Percentiles rank a stretch among this genome's conserved stretches.
Evolutionary conservation across 2,888 invertebrate genomes (phyloP).

Genomic region (Hermaeophaga mercurialis): DNA sequence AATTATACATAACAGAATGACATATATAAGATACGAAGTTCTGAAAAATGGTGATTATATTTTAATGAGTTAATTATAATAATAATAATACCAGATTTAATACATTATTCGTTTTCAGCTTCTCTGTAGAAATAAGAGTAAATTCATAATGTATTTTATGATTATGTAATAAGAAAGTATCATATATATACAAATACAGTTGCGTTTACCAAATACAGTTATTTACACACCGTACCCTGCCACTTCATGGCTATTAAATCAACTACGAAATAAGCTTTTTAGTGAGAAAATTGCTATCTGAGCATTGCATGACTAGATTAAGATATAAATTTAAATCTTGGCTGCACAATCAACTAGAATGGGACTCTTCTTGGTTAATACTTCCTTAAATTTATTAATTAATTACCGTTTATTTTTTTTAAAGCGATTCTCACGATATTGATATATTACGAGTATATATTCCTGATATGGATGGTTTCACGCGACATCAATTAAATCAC

Average conservation of each 20-base stretch:
- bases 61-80: too few species aligned
- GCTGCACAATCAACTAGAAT: not conserved
- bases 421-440: not conserved
- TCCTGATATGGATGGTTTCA: not conserved
- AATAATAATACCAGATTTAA: too few species aligned
- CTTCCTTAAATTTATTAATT: conserved; percentile 2
- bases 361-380: not conserved
- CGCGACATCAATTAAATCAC: not conserved
- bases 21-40: too few species aligned
- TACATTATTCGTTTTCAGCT: too few species aligned
- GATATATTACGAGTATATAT: not conserved
- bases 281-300: not conserved
- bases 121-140: too few species aligned
- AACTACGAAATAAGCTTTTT: not conserved
- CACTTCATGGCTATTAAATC: not conserved
- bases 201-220: not conserved
- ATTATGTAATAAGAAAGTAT: too few species aligned
- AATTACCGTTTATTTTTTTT: not conserved
- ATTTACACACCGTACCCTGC: not conserved
- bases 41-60: too few species aligned
- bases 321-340: not conserved
- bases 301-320: not conserved
- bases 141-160: too few species aligned
- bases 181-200: not conserved
- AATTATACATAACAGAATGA: too few species aligned